Base-by-base conservation (phyloP, 2,797 vertebrate species). In the Bucorvus abyssinicus region DNA sequence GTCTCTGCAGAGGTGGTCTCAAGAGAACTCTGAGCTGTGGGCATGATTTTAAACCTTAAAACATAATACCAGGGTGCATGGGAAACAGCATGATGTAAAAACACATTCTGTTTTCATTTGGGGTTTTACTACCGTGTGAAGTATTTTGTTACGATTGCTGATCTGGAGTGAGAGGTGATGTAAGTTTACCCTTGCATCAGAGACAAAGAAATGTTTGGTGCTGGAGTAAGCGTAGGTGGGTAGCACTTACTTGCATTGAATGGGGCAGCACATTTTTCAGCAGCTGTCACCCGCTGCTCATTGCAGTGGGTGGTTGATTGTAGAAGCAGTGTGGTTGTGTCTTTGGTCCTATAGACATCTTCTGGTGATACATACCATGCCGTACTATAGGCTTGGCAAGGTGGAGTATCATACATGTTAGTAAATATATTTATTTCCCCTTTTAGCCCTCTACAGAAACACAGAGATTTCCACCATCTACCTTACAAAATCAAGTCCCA, bases 401-500 rank as follows among this genome's bases (percentile, higher is more conserved):
- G 8, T 70, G 18, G 7, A 75, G 42, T 34, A 23, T 32, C 24
- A 50, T 55, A 30, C 2, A 5, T 69, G 8, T 68, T 74, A 69
- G 10, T 83, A 85, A 88, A 76, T 71, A 12, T 47, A 44, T 63
- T 80, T 93, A 40, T 94, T 95, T 93, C 64, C 80, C 17, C 17
- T 18, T 82, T 73, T 55, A 99, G 99, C 96, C 30, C 61, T 97
- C 14, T 99, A 99, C 97, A 98, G 97, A 69, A 99, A 99, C 97
- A 98, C 98, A 8, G 98, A 98, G 38, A 96, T 99, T 95, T 98
- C 99, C 91, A 95, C 94, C 6, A 38, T 97, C 80, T 99, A 98
- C 95, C 98, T 99, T 95, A 98, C 98, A 14, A 98, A 98, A 89
- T 97, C 97, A 73, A 98, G 98, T 68, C 98, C 98, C 17, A 95